Base-by-base conservation (phyloP, 2,888 invertebrate genomes). In the Pogonocherus hispidulus region DNA sequence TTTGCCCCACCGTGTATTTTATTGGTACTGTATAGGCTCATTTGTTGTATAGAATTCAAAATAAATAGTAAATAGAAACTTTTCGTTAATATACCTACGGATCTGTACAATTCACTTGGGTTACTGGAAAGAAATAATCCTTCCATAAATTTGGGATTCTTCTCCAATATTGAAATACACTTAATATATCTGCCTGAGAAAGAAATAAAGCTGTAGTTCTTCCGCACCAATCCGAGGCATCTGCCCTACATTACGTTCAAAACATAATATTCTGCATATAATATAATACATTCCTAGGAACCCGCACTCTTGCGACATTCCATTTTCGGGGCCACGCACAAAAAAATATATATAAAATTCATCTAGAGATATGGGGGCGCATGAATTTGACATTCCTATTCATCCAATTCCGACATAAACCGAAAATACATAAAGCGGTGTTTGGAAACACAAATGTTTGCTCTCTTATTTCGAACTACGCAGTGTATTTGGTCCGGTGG, bases 301-400 rank as follows among this genome's bases (percentile, higher is more conserved):
- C 32, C n/a, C 32, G 32, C 32, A 51, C n/a, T 9, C 32, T 1
- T 6, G 41, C 19, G 52, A 32, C 32, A 52, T 52, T 52, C 32
- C 52, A 2, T 16, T 32, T 16, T 3, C n/a, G 32, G n/a, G 52
- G 32, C 18, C 18, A 16, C 18, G 32, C 32, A 52, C 11, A 52
- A 32, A n/a, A n/a, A n/a, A 52, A 52, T 52, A 52, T 49, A 19
- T 37, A 37, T 41, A 41, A 9, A 52, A 14, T 55, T 19, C 6
- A 19, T 55, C 19, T 14, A 20, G 41, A 20, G 37, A n/a, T n/a
- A 41, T 41, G 14, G 20, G 37, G 19, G 41, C 20, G n/a, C 41
- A 55, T 41, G 41, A 55, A 37, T 55, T 41, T 55, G 37, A 55
- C 55, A n/a, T 55, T 20, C 14, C 55, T 14, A 55, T 55, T 55